Conservation (phyloP, 2,797 vertebrate genomes). For the Bradypus variegatus region DNA sequence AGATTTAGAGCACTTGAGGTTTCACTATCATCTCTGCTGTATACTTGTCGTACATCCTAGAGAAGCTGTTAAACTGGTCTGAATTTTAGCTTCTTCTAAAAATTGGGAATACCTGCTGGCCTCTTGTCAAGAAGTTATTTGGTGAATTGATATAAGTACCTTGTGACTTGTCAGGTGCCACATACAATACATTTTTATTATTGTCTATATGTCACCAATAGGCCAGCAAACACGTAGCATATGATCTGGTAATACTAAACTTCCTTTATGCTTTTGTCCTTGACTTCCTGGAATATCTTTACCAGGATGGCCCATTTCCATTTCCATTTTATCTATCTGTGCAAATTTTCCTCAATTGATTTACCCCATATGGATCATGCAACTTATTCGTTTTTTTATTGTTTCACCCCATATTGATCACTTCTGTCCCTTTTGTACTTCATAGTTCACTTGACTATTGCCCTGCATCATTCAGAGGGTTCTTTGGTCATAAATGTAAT, state of each 20-base stretch:
- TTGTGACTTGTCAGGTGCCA: not conserved
- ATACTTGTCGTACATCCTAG: not conserved
- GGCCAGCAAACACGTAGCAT: not conserved
- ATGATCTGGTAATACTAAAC: not conserved
- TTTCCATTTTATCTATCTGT: not conserved
- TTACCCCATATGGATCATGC: not conserved
- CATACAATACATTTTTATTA: not conserved
- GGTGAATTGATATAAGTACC: not conserved
- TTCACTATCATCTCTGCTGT: not conserved
- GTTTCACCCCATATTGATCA: not conserved
- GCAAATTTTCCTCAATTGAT: not conserved
- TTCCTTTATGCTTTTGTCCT: not conserved
- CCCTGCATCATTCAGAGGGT: not conserved
- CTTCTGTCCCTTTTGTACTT: not conserved
- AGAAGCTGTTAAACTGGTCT: not conserved
- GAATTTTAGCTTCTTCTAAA: not conserved
- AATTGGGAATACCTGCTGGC: not conserved
- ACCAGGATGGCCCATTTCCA: not conserved
- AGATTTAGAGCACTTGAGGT: not conserved
- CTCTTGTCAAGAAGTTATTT: not conserved
- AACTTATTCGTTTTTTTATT: not conserved
- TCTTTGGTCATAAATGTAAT: not conserved
- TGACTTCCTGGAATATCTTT: not conserved
- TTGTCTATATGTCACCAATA: not conserved
- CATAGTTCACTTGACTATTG: not conserved